Percentiles rank a stretch among this genome's conserved stretches.
These are phyloP conservation scores for Lepidocolaptes lacrymiger DNA, from an alignment of 2,797 vertebrate genomes.

Conservation along the genomic window DNA sequence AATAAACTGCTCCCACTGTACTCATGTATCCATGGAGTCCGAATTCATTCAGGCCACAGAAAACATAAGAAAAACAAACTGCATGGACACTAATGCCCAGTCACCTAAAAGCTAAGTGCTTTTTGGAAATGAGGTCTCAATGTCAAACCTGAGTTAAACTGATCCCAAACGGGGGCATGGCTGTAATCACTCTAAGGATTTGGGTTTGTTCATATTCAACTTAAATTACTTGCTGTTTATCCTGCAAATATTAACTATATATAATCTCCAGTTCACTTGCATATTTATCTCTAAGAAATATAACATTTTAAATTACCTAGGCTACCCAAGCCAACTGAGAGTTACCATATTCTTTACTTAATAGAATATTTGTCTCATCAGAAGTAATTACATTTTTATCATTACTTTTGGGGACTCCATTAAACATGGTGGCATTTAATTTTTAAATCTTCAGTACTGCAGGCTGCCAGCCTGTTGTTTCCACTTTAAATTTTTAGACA, in stretches of 20 bases:
- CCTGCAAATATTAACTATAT: background rate
- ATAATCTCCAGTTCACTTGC: background rate
- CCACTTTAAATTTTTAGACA: slow-evolving; percentile 63
- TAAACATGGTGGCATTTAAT: slow-evolving; percentile 64
- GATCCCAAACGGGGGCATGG: background rate
- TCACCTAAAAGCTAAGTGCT: background rate
- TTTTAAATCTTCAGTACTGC: slow-evolving; percentile 53
- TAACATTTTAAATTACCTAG: background rate
- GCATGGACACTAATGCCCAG: background rate
- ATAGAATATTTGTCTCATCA: slow-evolving; percentile 41
- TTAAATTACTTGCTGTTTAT: background rate
- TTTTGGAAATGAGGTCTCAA: background rate
- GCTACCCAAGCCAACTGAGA: background rate
- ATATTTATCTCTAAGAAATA: background rate
- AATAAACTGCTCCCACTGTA: background rate
- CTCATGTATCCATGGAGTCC: background rate
- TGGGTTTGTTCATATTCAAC: background rate
- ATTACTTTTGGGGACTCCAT: slow-evolving; percentile 61
- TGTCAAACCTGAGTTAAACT: background rate
- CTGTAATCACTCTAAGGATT: background rate
- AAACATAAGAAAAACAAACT: background rate
- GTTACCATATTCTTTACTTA: slow-evolving; percentile 5
- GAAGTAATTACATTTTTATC: slow-evolving; percentile 62
- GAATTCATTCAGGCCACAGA: background rate
- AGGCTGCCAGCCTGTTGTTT: slow-evolving; percentile 57